Conservation (phyloP, 2,888 invertebrate genomes). For the Synergus japonicus region DNA sequence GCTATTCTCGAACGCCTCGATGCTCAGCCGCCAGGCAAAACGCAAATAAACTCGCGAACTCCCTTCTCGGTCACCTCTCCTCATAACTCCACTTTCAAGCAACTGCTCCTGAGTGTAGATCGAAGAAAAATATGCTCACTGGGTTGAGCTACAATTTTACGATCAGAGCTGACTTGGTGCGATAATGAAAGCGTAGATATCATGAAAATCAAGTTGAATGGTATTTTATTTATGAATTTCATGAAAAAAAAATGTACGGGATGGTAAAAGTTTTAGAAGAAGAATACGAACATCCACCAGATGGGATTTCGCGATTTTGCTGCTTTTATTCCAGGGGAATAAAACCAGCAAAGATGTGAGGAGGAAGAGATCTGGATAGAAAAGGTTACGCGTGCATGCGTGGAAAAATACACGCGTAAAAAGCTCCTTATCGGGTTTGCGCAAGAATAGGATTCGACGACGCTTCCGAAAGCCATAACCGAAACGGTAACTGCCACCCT, state of each 20-base stretch:
- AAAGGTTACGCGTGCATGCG: slow-evolving; percentile 57
- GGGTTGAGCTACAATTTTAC: slow-evolving; percentile 51
- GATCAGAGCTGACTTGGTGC: slow-evolving; percentile 31
- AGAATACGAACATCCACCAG: not conserved
- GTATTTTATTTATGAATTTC: not conserved
- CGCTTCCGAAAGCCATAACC: slow-evolving; percentile 78
- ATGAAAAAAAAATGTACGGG: not conserved
- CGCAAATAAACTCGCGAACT: slow-evolving; percentile 72
- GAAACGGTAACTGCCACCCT: slow-evolving; percentile 77
- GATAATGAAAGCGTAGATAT: slow-evolving; percentile 1
- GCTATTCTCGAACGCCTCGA: slow-evolving; percentile 64
- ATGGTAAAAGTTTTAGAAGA: not conserved
- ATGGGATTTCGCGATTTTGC: slow-evolving; percentile 44
- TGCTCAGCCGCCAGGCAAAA: slow-evolving; percentile 75
- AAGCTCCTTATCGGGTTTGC: slow-evolving; percentile 76
- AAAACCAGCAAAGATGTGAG: not conserved
- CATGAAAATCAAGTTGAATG: not conserved
- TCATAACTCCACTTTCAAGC: slow-evolving; percentile 44
- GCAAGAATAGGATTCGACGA: slow-evolving; percentile 77
- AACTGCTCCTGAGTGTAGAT: slow-evolving; percentile 47
- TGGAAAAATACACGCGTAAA: slow-evolving; percentile 69
- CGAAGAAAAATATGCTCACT: slow-evolving; percentile 70
- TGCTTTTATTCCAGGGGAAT: slow-evolving; percentile 32
- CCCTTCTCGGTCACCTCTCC: slow-evolving; percentile 47
- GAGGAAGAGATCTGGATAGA: slow-evolving; percentile 42